phyloP scores from a whole-genome alignment of 2,888 invertebrate species.

The Eurytoma californica region DNA sequence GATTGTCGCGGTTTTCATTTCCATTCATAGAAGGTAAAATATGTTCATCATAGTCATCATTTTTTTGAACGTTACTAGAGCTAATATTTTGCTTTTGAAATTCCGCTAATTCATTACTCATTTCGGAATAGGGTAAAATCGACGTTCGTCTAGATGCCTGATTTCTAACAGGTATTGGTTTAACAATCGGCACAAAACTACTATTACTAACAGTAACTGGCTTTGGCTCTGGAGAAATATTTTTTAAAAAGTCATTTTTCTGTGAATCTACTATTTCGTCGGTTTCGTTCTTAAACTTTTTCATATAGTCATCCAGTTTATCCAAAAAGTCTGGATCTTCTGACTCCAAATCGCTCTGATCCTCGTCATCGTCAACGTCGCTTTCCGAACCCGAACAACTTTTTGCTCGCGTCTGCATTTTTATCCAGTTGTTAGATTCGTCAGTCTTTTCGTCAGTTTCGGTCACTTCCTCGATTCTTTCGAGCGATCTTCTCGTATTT shows the following conservation, averaged over 20 bases:
- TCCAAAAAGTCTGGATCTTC: slow-evolving; percentile 83
- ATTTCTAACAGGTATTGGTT: slow-evolving; percentile 69
- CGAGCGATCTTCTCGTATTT: slow-evolving; percentile 77
- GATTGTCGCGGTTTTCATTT: slow-evolving; percentile 30
- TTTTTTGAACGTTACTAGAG: slow-evolving; percentile 28
- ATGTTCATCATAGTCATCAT: slow-evolving; percentile 5
- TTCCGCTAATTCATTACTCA: slow-evolving; percentile 70
- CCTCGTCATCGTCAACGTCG: slow-evolving; percentile 76
- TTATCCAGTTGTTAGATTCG: slow-evolving; percentile 66
- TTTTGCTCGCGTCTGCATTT: slow-evolving; percentile 70
- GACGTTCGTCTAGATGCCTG: slow-evolving; percentile 70
- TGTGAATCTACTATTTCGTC: slow-evolving; percentile 77
- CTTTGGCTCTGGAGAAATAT: slow-evolving; percentile 60
- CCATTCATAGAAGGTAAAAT: slow-evolving; percentile 21
- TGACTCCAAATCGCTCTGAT: slow-evolving; percentile 75
- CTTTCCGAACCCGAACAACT: slow-evolving; percentile 73
- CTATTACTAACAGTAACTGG: slow-evolving; percentile 59
- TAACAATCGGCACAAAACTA: slow-evolving; percentile 66
- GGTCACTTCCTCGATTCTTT: slow-evolving; percentile 78
- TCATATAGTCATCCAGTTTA: slow-evolving; percentile 84
- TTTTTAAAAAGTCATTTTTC: slow-evolving; percentile 64
- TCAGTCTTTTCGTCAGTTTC: slow-evolving; percentile 73
- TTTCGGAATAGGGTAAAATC: slow-evolving; percentile 72
- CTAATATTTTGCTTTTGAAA: slow-evolving; percentile 63
- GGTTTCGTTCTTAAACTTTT: slow-evolving; percentile 83